A percentile compares a stretch with the other conserved stretches of the same genome.
These are phyloP conservation scores for Heliconius melpomene DNA, from an alignment of 1,140 invertebrate genomes.

Conservation along the genomic window DNA sequence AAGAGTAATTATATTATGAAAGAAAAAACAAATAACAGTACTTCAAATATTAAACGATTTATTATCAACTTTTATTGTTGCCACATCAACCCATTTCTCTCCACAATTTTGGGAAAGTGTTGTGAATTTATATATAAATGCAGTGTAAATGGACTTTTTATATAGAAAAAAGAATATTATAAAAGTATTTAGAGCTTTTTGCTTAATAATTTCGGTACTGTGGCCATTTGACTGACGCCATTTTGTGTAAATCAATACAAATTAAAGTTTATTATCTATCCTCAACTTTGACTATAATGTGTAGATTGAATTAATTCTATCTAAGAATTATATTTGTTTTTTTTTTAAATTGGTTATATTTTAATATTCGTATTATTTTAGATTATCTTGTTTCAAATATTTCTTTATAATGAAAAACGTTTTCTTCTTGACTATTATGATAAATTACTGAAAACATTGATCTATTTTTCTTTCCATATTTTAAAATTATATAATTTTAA, in stretches of 20 bases:
- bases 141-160: constrained; percentile 26
- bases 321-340: background rate
- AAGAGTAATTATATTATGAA: no score
- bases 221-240: constrained; percentile 21
- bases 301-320: background rate
- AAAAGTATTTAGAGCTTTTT: constrained; percentile 28
- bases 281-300: background rate
- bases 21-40: no score
- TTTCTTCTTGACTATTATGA: no score
- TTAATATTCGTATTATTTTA: no score
- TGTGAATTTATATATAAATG: constrained; percentile 27
- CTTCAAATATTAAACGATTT: no score
- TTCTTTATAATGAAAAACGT: no score
- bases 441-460: background rate
- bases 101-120: constrained; percentile 1
- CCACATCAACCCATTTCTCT: constrained; percentile 2
- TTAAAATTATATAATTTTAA: background rate
- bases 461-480: background rate
- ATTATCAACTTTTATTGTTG: background rate
- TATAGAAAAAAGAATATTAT: constrained; percentile 13
- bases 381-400: no score
- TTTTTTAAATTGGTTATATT: background rate
- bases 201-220: constrained; percentile 15
- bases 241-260: background rate
- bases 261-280: background rate